Evolutionary conservation across 2,797 vertebrate species (phyloP), one percentile per base, ranked within the genome.

Genomic region (Pagetopsis macropterus): DNA sequence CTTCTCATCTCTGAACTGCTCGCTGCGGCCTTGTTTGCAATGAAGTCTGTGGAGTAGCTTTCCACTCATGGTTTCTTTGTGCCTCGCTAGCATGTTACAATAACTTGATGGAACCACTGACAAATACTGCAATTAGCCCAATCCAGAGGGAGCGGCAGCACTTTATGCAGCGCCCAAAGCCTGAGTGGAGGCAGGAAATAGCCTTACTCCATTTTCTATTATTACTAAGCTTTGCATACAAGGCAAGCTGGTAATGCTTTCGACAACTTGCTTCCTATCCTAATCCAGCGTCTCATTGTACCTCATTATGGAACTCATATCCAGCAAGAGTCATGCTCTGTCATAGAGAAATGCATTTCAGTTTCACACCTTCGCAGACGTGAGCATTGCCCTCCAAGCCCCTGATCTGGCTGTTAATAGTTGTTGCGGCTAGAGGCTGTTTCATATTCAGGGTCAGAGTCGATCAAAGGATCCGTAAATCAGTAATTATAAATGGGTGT

Each of bases 91-190:
- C 68, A 70, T 68, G 84, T 89, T 86, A 87, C 80, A 86, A 72
- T 85, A 83, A 82, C 69, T 81, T 77, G 58, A 89, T 90, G 82
- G 87, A 92, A 55, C 69, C n/a, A 46, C 81, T 90, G 91, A 93
- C 87, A 89, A 91, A 93, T 87, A 84, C 79, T 55, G 87, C 83
- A 90, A 91, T 91, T 91, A 93, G 77, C 76, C 59, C 71, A 66
- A 78, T 84, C 85, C 78, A 76, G 70, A 72, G 89, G 88, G 90
- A 91, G 83, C 63, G 45, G 57, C 40, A 33, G 69, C 31, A 66
- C 77, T 65, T 72, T 63, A 40, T 79, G 74, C 82, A 70, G 82
- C 51, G 66, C 56, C 74, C 76, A 66, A 88, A 65, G 70, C 69
- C 63, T 52, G 3, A 78, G 69, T 59, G 74, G 66, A 82, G 75